Evolutionary conservation across 2,113 vertebrate genomes (phyloP).

Genomic region (Hippolais icterina): DNA sequence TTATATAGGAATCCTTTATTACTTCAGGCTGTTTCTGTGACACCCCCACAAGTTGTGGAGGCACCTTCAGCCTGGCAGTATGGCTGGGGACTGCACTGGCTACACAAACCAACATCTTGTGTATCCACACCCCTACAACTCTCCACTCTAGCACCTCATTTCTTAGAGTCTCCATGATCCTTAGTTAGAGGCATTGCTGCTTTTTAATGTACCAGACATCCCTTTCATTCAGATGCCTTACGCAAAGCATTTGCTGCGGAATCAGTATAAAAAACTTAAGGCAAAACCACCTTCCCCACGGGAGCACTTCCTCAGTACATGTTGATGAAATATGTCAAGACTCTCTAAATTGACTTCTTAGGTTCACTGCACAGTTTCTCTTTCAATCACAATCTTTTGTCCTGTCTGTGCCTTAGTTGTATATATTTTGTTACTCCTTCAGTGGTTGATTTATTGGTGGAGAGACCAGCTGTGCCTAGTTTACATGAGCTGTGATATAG

Average conservation of each 20-base stretch:
- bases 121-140: not conserved
- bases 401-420: not conserved
- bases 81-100: not conserved
- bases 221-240: not conserved
- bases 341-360: conserved; percentile 36
- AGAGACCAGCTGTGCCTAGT: conserved; percentile 34
- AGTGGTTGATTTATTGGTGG: conserved; percentile 4
- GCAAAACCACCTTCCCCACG: not conserved
- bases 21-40: not conserved
- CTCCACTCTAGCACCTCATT: not conserved
- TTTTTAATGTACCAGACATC: not conserved
- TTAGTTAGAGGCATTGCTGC: not conserved
- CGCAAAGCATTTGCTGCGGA: not conserved
- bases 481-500: not conserved
- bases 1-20: not conserved
- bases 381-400: conserved; percentile 26
- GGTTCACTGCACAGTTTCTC: conserved; percentile 8
- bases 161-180: not conserved
- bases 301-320: conserved; percentile 8
- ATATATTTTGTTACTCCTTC: conserved; percentile 20
- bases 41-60: not conserved
- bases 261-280: not conserved
- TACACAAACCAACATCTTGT: not conserved
- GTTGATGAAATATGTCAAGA: conserved; percentile 51
- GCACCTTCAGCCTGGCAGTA: not conserved